These are phyloP conservation scores for Pogonognathellus flavescens DNA, from an alignment of 1,140 invertebrate species.

Conservation along the genomic window DNA sequence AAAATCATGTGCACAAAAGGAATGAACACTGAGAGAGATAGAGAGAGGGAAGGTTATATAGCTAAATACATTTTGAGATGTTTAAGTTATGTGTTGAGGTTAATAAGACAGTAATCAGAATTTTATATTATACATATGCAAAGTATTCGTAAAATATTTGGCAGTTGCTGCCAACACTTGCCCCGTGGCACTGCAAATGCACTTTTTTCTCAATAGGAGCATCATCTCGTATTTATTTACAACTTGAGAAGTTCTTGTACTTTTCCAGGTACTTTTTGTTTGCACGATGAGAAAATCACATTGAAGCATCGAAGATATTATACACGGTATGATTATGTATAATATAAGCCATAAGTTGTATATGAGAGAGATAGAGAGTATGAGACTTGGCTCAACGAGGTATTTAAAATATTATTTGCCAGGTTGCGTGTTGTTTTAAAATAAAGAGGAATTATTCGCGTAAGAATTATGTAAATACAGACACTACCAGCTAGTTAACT, in stretches of 20 bases:
- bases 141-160: constrained; percentile 38
- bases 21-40: not conserved
- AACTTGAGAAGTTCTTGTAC: not conserved
- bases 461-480: constrained; percentile 43
- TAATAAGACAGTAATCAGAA: constrained; percentile 43
- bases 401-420: too few species aligned
- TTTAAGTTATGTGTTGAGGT: not conserved
- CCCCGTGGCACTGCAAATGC: not conserved
- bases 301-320: not conserved
- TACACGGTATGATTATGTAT: too few species aligned
- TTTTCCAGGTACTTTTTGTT: not conserved
- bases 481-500: constrained; percentile 5
- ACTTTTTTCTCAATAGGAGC: not conserved
- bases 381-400: too few species aligned
- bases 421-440: constrained; percentile 20
- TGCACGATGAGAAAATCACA: not conserved
- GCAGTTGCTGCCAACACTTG: constrained; percentile 42
- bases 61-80: not conserved
- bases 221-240: not conserved
- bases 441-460: not conserved
- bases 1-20: not conserved
- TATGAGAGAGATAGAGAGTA: not conserved
- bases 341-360: not conserved
- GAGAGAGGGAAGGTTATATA: not conserved
- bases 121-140: constrained; percentile 32